These are phyloP conservation scores for Myzus persicae DNA, from an alignment of 1,140 invertebrate genomes.

Conservation along the genomic window DNA sequence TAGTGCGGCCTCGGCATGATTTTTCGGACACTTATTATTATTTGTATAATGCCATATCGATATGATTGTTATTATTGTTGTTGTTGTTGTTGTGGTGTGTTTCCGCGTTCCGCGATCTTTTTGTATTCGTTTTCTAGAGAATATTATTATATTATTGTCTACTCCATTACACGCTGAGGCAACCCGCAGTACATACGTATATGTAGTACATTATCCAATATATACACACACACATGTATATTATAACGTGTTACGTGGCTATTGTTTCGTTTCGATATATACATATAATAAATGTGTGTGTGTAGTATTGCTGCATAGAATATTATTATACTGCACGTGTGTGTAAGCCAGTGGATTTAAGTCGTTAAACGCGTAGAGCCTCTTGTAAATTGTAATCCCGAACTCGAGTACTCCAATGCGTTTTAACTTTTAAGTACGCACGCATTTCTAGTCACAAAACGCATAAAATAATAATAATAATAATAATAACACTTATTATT, in stretches of 20 bases:
- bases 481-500: background rate
- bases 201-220: background rate
- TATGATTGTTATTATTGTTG: background rate
- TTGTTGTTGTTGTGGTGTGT: background rate
- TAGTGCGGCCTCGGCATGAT: background rate
- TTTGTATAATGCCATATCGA: background rate
- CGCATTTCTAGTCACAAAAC: background rate
- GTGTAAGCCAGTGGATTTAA: constrained; percentile 19
- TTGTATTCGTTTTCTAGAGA: constrained; percentile 21
- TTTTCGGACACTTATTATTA: background rate
- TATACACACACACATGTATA: background rate
- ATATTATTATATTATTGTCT: constrained; percentile 12
- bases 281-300: background rate
- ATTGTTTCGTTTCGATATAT: constrained; percentile 12
- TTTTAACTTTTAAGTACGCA: background rate
- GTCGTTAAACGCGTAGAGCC: background rate
- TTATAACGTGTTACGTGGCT: background rate
- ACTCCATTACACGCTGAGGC: background rate
- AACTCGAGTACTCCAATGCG: background rate
- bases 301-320: background rate
- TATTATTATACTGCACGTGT: background rate
- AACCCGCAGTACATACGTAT: background rate
- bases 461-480: constrained; percentile 10
- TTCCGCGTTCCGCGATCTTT: constrained; percentile 5
- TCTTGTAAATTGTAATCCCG: background rate